Base-by-base conservation (phyloP, 2,113 vertebrate species). In the Microtus montanus region DNA sequence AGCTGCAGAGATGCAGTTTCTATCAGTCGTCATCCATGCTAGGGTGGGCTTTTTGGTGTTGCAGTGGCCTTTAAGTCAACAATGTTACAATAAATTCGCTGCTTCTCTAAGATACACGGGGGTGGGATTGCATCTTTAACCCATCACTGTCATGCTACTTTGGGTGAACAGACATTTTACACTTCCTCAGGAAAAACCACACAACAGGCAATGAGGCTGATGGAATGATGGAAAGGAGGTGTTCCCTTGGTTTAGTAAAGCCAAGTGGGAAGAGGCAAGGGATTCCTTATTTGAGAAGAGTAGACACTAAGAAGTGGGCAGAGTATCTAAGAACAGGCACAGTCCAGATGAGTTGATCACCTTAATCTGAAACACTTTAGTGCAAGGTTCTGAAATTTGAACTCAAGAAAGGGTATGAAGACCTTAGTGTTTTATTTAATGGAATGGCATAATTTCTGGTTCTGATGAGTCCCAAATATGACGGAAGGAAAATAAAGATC, bases 401-500 rank as follows among this genome's bases (percentile, higher is more conserved):
- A 19, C 19, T 89, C 75, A 41, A 14, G 17, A 15, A 85, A 20
- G 2, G 71, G 84, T 90, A 64, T 75, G 41, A 92, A 87, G 75
- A 75, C 58, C 78, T 17, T 92, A 58, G 41, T 75, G 17, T 22
- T 88, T 84, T 7, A 49, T 85, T 87, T 30, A 64, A 24, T 44
- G 33, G 28, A 64, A 24, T 49, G 33, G 22, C 15, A 20, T 87
- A 54, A 41, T 74, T 44, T 93, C n/a, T 88, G 49, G n/a, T 84
- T 68, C 17, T 90, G 49, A 79, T 41, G 87, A 75, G 10, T 64
- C 13, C 19, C 64, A 70, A 77, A 12, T 87, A 54, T 49, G 54
- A 92, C 75, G 15, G 75, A 73, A 88, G 79, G 58, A 87, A 85
- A 88, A 87, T 74, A 89, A 91, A 92, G 24, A 87, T 63, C 58